Evolutionary conservation across 2,888 invertebrate genomes (phyloP), one percentile per base, ranked within the genome.

Genomic region (Ceraclea dissimilis): DNA sequence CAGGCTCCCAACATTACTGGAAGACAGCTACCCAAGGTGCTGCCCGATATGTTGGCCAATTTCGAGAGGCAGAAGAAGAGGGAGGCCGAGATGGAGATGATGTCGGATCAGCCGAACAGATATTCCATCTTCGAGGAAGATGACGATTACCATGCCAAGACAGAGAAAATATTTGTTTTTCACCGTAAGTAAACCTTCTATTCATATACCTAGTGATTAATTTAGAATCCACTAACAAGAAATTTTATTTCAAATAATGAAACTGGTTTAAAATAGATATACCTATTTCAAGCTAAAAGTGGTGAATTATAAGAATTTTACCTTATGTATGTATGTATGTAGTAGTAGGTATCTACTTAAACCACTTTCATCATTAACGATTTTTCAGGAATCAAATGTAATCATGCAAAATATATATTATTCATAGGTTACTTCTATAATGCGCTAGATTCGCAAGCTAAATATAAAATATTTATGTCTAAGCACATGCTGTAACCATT

Each of bases 161-260:
- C 85, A 60, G 81, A 85, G 69, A 82, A 81, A 67, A 79, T 86
- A 66, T 73, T 85, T 70, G 81, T 82, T 64, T 86, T 86, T 74
- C 84, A 84, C 67, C 85, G 78, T 80, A 78, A 79, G 80, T 79
- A 78, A n/a, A n/a, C n/a, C n/a, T n/a, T n/a, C n/a, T n/a, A n/a
- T 70, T 65, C 44, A 44, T n/a, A 44, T 16, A n/a, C n/a, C n/a
- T n/a, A n/a, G n/a, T 49, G 11, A 13, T 16, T 26, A 22, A 49
- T 22, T 22, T 22, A 49, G 10, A n/a, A 49, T 49, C 13, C 6
- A 22, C 16, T 20, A 5, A 2, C 19, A 18, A n/a, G n/a, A n/a
- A 39, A n/a, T 39, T 39, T 39, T 39, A 5, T 39, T 5, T 13
- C 39, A 39, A 39, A 39, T 39, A 8, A 39, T 39, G 13, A 39